Evolutionary conservation across 2,797 vertebrate species (phyloP).

Genomic region (Antrozous pallidus): DNA sequence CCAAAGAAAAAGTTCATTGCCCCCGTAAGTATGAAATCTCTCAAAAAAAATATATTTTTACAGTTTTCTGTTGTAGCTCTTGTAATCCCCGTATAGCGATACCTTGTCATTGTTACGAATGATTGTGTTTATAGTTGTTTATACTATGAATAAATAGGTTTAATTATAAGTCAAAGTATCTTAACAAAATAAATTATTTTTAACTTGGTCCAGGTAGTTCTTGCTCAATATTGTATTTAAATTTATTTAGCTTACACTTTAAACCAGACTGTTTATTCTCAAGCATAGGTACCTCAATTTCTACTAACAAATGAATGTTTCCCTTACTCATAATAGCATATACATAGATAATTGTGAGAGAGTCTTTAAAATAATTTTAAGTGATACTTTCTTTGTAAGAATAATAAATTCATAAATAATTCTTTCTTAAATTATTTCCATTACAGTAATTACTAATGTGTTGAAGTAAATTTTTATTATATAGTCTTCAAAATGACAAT

Average conservation of each 20-base stretch:
- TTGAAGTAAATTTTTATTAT: background rate
- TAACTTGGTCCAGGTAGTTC: background rate
- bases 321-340: background rate
- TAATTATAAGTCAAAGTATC: background rate
- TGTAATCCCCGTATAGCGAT: background rate
- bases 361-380: constrained; percentile 13
- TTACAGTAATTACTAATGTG: constrained; percentile 8
- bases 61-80: background rate
- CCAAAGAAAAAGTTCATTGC: constrained; percentile 91
- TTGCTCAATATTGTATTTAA: background rate
- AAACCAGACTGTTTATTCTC: background rate
- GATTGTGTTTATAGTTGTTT: background rate
- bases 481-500: constrained; percentile 22
- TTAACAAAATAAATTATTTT: constrained; percentile 36
- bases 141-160: background rate
- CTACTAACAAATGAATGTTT: background rate
- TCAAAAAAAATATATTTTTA: background rate
- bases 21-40: constrained; percentile 87
- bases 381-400: background rate
- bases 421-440: constrained; percentile 42
- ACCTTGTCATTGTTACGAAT: background rate
- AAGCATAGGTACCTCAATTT: background rate
- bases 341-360: background rate
- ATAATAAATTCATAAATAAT: constrained; percentile 15
- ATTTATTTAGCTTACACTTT: background rate